Percentiles rank a stretch among this genome's conserved stretches.
phyloP scores from a whole-genome alignment of 2,888 invertebrate species.

The Scaptomyza caliginosa region DNA sequence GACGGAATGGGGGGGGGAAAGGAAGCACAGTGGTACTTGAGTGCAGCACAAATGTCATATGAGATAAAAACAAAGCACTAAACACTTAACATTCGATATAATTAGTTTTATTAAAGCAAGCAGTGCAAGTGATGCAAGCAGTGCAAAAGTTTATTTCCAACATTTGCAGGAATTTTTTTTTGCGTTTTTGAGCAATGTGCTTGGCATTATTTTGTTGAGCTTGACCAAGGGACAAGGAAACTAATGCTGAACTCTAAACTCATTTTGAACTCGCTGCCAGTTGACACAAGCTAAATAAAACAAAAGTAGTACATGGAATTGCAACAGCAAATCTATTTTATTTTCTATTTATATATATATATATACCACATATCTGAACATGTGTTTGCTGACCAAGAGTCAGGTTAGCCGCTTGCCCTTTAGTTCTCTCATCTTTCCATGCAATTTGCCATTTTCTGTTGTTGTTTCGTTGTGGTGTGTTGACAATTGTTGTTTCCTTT shows the following conservation, averaged over 20 bases:
- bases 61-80: not conserved
- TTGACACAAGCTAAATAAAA: conserved; percentile 18
- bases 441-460: conserved; percentile 64
- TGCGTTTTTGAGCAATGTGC: too few species aligned
- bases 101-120: not conserved
- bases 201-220: not conserved
- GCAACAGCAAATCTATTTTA: conserved; percentile 17
- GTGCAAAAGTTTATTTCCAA: not conserved
- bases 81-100: not conserved
- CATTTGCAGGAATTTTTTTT: too few species aligned
- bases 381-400: conserved; percentile 46
- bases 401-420: conserved; percentile 24
- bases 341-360: conserved; percentile 8
- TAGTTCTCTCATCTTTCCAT: conserved; percentile 31
- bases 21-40: not conserved
- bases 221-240: conserved; percentile 33
- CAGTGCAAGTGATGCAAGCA: not conserved
- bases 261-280: conserved; percentile 51
- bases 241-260: conserved; percentile 67
- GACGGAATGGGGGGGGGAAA: not conserved
- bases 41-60: not conserved
- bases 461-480: conserved; percentile 69
- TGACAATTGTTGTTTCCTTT: conserved; percentile 71
- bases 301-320: conserved; percentile 3
- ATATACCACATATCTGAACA: conserved; percentile 15